Conservation (phyloP, 2,797 vertebrate genomes). For the Poeciliopsis turneri region DNA sequence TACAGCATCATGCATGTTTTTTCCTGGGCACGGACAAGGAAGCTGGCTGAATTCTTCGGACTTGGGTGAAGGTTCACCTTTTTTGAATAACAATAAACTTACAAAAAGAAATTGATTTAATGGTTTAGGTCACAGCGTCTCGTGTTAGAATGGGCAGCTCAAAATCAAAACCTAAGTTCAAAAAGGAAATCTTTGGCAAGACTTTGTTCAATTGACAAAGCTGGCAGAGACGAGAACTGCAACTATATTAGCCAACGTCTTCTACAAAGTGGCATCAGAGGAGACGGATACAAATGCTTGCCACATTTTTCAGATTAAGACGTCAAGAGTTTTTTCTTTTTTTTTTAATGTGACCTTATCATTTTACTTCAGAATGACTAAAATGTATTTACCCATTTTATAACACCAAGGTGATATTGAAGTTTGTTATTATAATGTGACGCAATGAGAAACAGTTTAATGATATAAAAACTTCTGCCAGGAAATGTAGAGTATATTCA, state of each 20-base stretch:
- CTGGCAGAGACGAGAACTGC: background rate
- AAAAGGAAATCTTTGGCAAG: background rate
- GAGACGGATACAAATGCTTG: background rate
- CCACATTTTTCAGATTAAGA: background rate
- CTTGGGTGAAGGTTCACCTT: background rate
- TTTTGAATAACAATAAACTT: background rate
- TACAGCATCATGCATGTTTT: background rate
- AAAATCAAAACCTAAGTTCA: background rate
- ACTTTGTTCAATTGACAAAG: background rate
- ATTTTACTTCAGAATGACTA: background rate
- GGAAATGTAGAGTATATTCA: background rate
- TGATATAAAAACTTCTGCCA: background rate
- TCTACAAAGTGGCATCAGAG: background rate
- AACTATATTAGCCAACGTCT: background rate
- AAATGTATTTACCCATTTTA: background rate
- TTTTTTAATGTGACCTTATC: too few relatives aligned
- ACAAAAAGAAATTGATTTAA: background rate
- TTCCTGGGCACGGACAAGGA: background rate
- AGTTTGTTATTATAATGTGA: background rate
- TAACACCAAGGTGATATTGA: background rate
- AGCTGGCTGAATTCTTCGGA: background rate
- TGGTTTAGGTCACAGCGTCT: background rate
- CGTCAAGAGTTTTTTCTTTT: too few relatives aligned
- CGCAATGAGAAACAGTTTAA: background rate
- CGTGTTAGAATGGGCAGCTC: background rate